A percentile compares a stretch with the other conserved stretches of the same genome.
Conservation (phyloP, 2,113 vertebrate genomes). For the Rhinopomastus cyanomelas region DNA sequence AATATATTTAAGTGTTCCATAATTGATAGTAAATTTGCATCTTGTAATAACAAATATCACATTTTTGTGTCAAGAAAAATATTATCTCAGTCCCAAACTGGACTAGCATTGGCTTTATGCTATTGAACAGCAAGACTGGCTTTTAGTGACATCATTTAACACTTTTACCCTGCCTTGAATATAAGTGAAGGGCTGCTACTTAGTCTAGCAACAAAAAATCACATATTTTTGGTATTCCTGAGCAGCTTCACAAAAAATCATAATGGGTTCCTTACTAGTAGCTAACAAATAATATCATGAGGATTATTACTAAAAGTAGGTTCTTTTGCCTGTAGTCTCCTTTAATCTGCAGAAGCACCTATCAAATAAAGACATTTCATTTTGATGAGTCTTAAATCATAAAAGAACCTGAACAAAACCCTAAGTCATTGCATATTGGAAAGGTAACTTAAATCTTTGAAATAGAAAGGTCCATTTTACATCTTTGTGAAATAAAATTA, state of each 20-base stretch:
- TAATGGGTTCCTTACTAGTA: not conserved
- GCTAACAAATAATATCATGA: not conserved
- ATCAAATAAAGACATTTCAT: not conserved
- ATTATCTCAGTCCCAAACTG: not conserved
- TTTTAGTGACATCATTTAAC: not conserved
- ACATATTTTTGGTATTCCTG: not conserved
- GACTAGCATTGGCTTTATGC: not conserved
- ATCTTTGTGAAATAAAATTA: not conserved
- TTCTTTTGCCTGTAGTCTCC: not conserved
- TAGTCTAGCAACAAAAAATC: not conserved
- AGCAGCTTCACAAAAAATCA: too few relatives aligned
- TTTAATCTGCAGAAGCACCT: slow-evolving; percentile 6
- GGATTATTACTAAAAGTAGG: not conserved
- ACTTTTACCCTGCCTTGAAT: not conserved
- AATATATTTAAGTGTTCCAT: not conserved
- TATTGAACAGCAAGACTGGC: not conserved
- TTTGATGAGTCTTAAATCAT: not conserved
- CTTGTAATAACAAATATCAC: not conserved
- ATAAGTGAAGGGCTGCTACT: not conserved
- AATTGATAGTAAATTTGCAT: slow-evolving; percentile 10
- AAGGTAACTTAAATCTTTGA: not conserved
- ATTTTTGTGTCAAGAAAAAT: not conserved
- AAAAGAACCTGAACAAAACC: not conserved
- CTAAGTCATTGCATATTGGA: not conserved
- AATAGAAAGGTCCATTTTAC: not conserved